Conservation (phyloP, 2,888 invertebrate genomes). For the Melinopterus prodromus region DNA sequence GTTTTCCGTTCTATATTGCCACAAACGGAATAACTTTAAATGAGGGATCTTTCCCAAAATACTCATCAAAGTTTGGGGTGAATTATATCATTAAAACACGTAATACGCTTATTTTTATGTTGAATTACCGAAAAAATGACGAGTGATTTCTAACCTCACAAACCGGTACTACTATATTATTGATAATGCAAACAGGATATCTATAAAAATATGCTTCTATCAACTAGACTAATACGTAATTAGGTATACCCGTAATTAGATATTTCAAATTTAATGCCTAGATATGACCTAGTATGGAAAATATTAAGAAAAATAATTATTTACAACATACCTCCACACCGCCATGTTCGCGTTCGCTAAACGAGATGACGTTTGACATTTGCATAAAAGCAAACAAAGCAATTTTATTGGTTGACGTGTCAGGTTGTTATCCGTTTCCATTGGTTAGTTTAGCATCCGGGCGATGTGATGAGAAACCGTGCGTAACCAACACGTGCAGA, state of each 20-base stretch:
- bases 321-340: slow-evolving; percentile 20
- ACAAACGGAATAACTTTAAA: too few relatives aligned
- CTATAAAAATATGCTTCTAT: background rate
- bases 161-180: background rate
- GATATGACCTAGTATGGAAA: background rate
- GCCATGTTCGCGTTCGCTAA: slow-evolving; percentile 16
- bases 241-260: background rate
- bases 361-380: background rate
- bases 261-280: too few relatives aligned
- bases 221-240: background rate
- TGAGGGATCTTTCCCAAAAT: too few relatives aligned
- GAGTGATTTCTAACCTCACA: background rate
- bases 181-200: background rate
- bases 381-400: background rate
- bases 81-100: too few relatives aligned
- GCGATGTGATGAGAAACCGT: too few relatives aligned
- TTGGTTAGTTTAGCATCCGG: too few relatives aligned
- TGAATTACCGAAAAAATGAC: too few relatives aligned
- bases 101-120: too few relatives aligned
- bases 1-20: too few relatives aligned
- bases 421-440: background rate
- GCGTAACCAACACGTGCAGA: too few relatives aligned
- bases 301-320: background rate
- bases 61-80: too few relatives aligned
- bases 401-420: background rate